A percentile compares a stretch with the other conserved stretches of the same genome.
phyloP scores from a whole-genome alignment of 2,888 invertebrate species.

The Uloborus plumipes region DNA sequence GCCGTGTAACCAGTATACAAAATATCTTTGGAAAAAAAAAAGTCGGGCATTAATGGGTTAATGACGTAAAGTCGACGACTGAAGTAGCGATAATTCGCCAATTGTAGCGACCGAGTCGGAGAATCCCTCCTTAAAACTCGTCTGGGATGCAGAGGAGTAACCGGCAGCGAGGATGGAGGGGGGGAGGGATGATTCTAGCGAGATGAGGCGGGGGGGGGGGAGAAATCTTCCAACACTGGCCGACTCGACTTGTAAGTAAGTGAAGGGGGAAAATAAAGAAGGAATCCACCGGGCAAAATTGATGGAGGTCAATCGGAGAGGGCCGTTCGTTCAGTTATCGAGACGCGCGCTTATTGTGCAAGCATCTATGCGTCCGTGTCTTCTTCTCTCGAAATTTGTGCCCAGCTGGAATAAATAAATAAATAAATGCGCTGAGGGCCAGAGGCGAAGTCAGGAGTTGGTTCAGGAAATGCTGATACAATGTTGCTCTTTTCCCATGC shows the following conservation, averaged over 20 bases:
- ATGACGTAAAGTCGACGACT: background rate
- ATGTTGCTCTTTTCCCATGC: slow-evolving; percentile 1
- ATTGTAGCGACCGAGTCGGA: background rate
- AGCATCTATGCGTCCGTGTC: background rate
- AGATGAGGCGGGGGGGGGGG: background rate
- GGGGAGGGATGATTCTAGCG: slow-evolving; percentile 23
- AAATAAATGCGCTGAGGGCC: background rate
- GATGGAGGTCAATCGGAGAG: slow-evolving; percentile 33
- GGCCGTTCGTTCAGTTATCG: slow-evolving; percentile 35
- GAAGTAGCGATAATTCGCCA: slow-evolving; percentile 23
- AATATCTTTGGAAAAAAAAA: too few species aligned
- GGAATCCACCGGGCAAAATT: slow-evolving; percentile 1
- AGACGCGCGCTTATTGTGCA: slow-evolving; percentile 33
- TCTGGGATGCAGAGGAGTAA: slow-evolving; percentile 31
- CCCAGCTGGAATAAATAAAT: background rate
- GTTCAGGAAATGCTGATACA: slow-evolving; percentile 10
- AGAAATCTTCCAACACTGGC: slow-evolving; percentile 19
- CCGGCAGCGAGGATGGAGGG: background rate
- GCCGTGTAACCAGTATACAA: too few species aligned
- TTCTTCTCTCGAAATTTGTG: slow-evolving; percentile 17
- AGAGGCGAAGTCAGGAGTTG: slow-evolving; percentile 4
- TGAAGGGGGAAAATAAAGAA: slow-evolving; percentile 15
- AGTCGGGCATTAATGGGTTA: too few species aligned
- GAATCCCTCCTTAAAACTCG: slow-evolving; percentile 14
- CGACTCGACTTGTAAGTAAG: slow-evolving; percentile 31